A percentile compares a stretch with the other conserved stretches of the same genome.
Evolutionary conservation across 1,140 invertebrate species (phyloP).

Genomic region (Rhagoletis pomonella): DNA sequence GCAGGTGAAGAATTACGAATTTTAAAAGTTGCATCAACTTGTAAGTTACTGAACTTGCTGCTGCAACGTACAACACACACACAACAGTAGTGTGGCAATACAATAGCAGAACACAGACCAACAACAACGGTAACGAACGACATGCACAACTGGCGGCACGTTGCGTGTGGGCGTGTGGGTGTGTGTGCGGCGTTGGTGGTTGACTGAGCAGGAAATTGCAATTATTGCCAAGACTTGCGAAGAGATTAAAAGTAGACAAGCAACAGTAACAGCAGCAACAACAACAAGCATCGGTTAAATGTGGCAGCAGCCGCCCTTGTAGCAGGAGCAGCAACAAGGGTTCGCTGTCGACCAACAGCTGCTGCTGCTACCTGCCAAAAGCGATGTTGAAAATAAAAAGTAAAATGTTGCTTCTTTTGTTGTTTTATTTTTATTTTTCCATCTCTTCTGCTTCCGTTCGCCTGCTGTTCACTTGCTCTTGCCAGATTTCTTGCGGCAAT

Average conservation of each 20-base stretch:
- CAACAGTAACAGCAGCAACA: background rate
- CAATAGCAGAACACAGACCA: slow-evolving; percentile 5
- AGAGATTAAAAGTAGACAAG: slow-evolving; percentile 49
- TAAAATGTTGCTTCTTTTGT: background rate
- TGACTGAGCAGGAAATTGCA: slow-evolving; percentile 41
- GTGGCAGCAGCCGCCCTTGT: background rate
- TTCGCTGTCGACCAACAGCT: background rate
- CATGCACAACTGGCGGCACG: background rate
- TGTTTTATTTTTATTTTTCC: background rate
- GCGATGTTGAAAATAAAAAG: background rate
- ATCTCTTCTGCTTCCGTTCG: background rate
- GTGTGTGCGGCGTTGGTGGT: background rate
- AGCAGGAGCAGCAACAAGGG: background rate
- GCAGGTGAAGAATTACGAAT: slow-evolving; percentile 48
- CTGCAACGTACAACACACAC: background rate
- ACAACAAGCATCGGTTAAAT: background rate
- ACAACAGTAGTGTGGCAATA: background rate
- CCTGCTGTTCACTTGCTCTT: background rate
- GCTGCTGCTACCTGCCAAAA: slow-evolving; percentile 11
- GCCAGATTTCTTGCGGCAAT: slow-evolving; percentile 33
- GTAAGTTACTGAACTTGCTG: slow-evolving; percentile 40
- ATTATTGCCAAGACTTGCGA: slow-evolving; percentile 35
- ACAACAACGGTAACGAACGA: background rate
- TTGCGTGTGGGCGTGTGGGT: background rate
- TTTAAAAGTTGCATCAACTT: slow-evolving; percentile 31